These are phyloP conservation scores for Dipodomys merriami DNA, from an alignment of 2,113 vertebrate species.

Conservation along the genomic window DNA sequence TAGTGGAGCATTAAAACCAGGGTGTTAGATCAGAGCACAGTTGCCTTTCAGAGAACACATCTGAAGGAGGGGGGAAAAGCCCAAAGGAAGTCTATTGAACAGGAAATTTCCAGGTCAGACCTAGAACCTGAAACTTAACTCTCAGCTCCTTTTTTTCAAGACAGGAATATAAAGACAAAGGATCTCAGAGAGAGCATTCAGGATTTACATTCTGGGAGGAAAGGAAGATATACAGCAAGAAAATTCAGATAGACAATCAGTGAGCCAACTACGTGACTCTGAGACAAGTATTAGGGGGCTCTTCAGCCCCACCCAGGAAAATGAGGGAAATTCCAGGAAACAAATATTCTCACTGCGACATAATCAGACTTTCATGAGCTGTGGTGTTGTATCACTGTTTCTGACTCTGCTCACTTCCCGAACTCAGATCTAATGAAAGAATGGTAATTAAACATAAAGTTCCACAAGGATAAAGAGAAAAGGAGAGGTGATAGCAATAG, in stretches of 20 bases:
- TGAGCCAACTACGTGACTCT: no score
- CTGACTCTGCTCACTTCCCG: conserved; percentile 6
- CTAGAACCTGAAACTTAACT: not conserved
- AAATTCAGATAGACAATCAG: not conserved
- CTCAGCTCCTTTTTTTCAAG: not conserved
- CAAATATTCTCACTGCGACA: not conserved
- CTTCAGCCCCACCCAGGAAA: not conserved
- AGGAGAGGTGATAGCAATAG: not conserved
- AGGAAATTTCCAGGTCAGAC: not conserved
- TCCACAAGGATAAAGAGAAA: not conserved
- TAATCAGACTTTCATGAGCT: not conserved
- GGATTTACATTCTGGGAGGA: not conserved
- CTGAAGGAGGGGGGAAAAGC: not conserved
- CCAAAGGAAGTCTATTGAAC: not conserved
- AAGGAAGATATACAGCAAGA: not conserved
- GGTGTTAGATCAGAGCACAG: not conserved
- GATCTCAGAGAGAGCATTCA: not conserved
- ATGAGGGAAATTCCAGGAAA: not conserved
- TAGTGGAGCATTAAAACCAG: not conserved
- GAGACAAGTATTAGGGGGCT: not conserved
- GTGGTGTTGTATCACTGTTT: not conserved
- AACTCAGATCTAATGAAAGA: not conserved
- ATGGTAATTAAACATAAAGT: not conserved
- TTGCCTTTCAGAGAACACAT: not conserved
- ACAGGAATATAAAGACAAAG: not conserved